Percentiles rank a stretch among this genome's conserved stretches.
Evolutionary conservation across 2,797 vertebrate genomes (phyloP).

Genomic region (Aratinga solstitialis): DNA sequence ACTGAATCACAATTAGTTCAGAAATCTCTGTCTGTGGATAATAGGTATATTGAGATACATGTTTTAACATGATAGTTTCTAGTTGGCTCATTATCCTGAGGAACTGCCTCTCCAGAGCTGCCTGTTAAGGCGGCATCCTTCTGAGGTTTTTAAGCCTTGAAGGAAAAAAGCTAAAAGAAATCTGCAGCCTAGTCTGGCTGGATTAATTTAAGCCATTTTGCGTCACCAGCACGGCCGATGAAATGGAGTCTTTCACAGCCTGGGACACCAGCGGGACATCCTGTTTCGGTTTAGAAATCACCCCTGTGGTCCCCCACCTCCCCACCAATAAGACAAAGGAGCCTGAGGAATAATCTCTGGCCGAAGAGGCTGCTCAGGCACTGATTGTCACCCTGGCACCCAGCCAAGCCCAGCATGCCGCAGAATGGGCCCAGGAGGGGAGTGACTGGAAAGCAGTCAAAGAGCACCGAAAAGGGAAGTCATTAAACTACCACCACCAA

Average conservation of each 20-base stretch:
- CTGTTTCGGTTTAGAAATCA: constrained; percentile 85
- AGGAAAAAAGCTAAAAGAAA: constrained; percentile 37
- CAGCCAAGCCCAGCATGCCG: constrained; percentile 74
- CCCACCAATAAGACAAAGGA: constrained; percentile 81
- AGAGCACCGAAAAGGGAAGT: constrained; percentile 75
- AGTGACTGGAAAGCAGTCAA: constrained; percentile 73
- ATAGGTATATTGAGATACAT: constrained; percentile 22
- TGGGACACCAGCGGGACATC: constrained; percentile 83
- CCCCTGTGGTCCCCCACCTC: constrained; percentile 65
- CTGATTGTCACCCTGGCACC: constrained; percentile 87
- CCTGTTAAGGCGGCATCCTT: constrained; percentile 26
- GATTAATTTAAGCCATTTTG: constrained; percentile 78
- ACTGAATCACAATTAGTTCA: not conserved
- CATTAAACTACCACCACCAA: constrained; percentile 55
- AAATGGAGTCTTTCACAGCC: constrained; percentile 72
- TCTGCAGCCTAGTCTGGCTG: constrained; percentile 62
- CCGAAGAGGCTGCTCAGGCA: constrained; percentile 79
- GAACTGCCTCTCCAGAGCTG: not conserved
- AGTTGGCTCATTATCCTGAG: constrained; percentile 14
- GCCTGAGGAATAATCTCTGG: constrained; percentile 81
- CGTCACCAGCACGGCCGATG: not conserved
- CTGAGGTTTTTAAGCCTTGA: constrained; percentile 41
- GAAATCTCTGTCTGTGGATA: constrained; percentile 4
- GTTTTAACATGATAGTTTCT: constrained; percentile 50
- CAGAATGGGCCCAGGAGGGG: constrained; percentile 49